Conservation (phyloP, 2,797 vertebrate species). For the Poecile montanus region DNA sequence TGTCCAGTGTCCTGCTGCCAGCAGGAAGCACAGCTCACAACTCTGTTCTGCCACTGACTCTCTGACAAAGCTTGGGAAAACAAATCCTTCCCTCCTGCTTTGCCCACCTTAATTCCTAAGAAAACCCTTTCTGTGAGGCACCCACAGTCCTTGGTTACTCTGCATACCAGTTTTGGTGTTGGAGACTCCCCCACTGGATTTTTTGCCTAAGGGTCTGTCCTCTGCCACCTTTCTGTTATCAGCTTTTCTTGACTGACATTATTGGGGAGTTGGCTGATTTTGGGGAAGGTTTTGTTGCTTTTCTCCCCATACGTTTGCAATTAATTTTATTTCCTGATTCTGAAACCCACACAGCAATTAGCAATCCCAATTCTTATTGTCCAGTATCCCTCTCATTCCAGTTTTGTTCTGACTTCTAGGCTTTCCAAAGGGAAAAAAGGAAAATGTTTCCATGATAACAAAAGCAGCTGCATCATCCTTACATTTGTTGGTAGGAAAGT, state of each 20-base stretch:
- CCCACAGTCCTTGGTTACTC: neutral
- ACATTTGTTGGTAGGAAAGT: neutral
- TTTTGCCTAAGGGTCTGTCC: neutral
- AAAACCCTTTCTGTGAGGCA: neutral
- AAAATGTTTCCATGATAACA: neutral
- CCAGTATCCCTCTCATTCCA: neutral
- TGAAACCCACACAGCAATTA: neutral
- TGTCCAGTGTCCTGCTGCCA: neutral
- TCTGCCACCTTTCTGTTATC: neutral
- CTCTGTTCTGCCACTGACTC: neutral
- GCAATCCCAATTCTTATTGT: neutral
- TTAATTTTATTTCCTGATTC: neutral
- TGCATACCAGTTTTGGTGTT: neutral
- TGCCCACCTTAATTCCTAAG: neutral
- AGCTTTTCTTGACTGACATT: neutral
- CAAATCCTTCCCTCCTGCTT: neutral
- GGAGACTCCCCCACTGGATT: neutral
- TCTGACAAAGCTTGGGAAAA: neutral
- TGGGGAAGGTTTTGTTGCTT: neutral
- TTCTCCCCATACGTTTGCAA: neutral
- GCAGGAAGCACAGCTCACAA: neutral
- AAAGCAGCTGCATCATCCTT: neutral
- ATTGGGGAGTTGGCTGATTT: neutral
- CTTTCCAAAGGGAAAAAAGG: neutral
- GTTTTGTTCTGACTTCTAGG: neutral